Evolutionary conservation across 1,140 invertebrate genomes (phyloP), one percentile per base, ranked within the genome.

Genomic region (Bombus picipes): DNA sequence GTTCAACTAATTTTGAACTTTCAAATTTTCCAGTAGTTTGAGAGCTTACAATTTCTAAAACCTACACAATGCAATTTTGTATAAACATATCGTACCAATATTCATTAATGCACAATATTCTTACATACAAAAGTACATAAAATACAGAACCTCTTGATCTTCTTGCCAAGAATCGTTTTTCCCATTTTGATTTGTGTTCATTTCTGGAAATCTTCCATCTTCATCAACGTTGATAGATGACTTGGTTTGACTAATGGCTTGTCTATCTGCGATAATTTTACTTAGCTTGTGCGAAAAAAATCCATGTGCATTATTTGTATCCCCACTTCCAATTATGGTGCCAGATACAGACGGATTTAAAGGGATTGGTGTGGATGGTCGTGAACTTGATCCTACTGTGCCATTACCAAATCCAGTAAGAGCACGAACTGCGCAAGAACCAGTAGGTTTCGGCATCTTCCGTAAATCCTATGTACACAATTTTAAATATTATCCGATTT

Each of bases 381-480:
- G 91, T 22, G 95, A 95, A 73, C 88, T 94, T 32, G 90, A 66
- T 66, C 92, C 90, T 34, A 92, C 83, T 25, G 93, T 90, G 41
- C 94, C 93, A 82, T 95, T 94, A 18, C 95, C 92, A 79, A 96
- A 95, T n/a, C 91, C 92, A 70, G 94, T 95, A 6, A 97, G 94
- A 10, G 97, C 96, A 41, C 97, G 96, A 2, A 96, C 97, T 8
- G 96, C 96, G 86, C 95, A 95, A 18, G 97, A 96, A 85, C 96
- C 96, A 6, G 95, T 91, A 25, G 96, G 95, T 71, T 94, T 90
- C 57, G 93, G 91, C 59, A 93, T 76, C 71, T 93, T 94, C 87
- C 95, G 89, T 75, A 95, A 83, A 91, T 95, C 95, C 95, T 96
- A 77, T 28, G 15, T 2, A 75, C 15, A 22, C 47, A 65, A 77